phyloP scores from a whole-genome alignment of 2,113 vertebrate genomes.

The Tragelaphus strepsiceros region DNA sequence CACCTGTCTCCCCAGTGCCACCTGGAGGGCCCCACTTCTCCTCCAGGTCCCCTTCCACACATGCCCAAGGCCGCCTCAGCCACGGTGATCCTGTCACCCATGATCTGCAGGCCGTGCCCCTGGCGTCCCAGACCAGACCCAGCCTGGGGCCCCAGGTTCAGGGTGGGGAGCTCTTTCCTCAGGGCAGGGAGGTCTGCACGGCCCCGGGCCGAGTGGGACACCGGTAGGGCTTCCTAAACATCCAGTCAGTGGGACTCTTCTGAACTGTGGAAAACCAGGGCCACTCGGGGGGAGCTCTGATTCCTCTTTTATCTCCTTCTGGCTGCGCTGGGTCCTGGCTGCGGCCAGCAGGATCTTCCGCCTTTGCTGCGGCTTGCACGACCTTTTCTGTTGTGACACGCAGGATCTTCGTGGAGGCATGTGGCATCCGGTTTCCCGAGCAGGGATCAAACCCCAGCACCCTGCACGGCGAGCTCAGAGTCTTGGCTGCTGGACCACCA shows the following conservation, averaged over 20 bases:
- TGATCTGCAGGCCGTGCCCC: accelerated
- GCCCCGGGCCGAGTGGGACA: accelerated
- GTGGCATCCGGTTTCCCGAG: not conserved
- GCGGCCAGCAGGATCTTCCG: accelerated
- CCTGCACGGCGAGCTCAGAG: not conserved
- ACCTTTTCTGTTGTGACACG: not conserved
- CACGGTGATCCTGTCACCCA: not conserved
- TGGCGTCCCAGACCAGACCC: accelerated
- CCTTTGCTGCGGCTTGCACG: not conserved
- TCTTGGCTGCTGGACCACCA: not conserved
- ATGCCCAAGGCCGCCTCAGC: not conserved
- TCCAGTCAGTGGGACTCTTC: not conserved
- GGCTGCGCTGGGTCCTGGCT: not conserved
- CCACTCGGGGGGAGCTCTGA: not conserved
- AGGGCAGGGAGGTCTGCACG: not conserved
- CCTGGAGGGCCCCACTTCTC: too few relatives aligned
- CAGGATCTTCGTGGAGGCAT: not conserved
- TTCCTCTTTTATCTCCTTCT: not conserved
- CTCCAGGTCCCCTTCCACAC: not conserved
- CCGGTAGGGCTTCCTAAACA: not conserved
- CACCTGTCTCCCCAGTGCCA: not conserved
- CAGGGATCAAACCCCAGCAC: not conserved
- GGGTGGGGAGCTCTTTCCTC: not conserved
- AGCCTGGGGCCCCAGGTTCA: accelerated
- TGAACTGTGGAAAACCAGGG: not conserved